These are phyloP conservation scores for Saccostrea glomerata DNA, from an alignment of 1,140 invertebrate species.

Conservation along the genomic window DNA sequence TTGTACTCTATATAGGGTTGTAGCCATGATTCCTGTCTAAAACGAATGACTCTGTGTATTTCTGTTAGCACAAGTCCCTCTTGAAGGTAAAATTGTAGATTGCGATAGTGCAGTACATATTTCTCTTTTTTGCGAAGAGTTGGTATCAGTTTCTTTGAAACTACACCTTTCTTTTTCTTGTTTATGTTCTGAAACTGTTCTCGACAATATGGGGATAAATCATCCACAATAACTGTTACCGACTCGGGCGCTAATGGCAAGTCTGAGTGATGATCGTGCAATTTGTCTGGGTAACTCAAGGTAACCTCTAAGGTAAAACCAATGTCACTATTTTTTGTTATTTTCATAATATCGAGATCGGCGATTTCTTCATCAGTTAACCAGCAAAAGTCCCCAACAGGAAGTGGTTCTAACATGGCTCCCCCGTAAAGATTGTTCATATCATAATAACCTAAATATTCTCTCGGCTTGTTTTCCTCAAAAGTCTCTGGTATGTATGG, in stretches of 20 bases:
- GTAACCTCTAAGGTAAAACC: slow-evolving; percentile 50
- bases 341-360: not conserved
- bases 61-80: slow-evolving; percentile 39
- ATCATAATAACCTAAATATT: not conserved
- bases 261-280: slow-evolving; percentile 47
- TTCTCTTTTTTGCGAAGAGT: slow-evolving; percentile 53
- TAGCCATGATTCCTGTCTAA: slow-evolving; percentile 50
- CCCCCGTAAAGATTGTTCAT: slow-evolving; percentile 22
- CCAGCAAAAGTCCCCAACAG: slow-evolving; percentile 33
- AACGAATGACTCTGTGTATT: slow-evolving; percentile 47
- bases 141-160: slow-evolving; percentile 43
- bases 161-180: not conserved
- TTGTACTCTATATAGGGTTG: slow-evolving; percentile 57
- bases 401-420: slow-evolving; percentile 32
- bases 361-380: not conserved
- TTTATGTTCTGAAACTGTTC: not conserved
- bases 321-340: not conserved
- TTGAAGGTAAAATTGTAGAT: slow-evolving; percentile 51
- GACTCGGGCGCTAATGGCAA: slow-evolving; percentile 1
- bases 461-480: slow-evolving; percentile 9
- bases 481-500: slow-evolving; percentile 39
- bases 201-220: slow-evolving; percentile 35
- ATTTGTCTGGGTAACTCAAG: slow-evolving; percentile 39
- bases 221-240: not conserved
- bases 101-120: slow-evolving; percentile 55